Evolutionary conservation across 1,140 invertebrate species (phyloP), one percentile per base, ranked within the genome.

Genomic region (Ceratina calcarata): DNA sequence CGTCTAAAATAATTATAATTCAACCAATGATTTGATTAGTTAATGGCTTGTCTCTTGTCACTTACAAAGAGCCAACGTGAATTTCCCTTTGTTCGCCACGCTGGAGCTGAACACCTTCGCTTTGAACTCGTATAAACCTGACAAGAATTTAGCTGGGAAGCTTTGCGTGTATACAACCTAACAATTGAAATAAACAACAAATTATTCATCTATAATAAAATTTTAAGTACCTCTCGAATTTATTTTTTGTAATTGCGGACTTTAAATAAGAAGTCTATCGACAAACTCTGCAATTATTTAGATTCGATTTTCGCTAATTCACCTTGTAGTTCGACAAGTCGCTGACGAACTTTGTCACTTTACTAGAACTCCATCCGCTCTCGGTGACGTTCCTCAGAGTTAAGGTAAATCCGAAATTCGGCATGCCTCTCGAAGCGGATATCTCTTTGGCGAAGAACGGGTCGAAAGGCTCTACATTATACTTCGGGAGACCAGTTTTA

Each of bases 91-190:
- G 53, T 96, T 96, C 0, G 88, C 87, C 16, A 96, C 91, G 60
- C 92, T 93, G 1, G 93, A 91, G 8, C 95, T 95, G 15, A 97
- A 90, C 37, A 95, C 89, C 62, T 92, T 93, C 7, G 94, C 96
- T 71, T 94, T 93, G 61, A 96, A 94, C 81, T 95, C 94, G 78
- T 96, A 97, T 65, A 94, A 93, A 8, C 96, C 96, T 58, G 93
- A 90, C 1, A 97, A 88, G 76, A 93, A 95, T 86, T 97, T 97
- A 78, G 96, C 96, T 2, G 96, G 96, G 88, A 97, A 97, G 89
- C 95, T 96, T 91, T 97, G 96, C 0, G 96, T 95, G 86, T 96
- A 96, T 61, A 96, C 94, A 93, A 96, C 88, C 96, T 97, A 90
- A 75, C 32, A 94, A n/a, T n/a, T n/a, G n/a, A 69, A 80, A 65